phyloP scores from a whole-genome alignment of 1,140 invertebrate genomes.

The Lepidurus arcticus region DNA sequence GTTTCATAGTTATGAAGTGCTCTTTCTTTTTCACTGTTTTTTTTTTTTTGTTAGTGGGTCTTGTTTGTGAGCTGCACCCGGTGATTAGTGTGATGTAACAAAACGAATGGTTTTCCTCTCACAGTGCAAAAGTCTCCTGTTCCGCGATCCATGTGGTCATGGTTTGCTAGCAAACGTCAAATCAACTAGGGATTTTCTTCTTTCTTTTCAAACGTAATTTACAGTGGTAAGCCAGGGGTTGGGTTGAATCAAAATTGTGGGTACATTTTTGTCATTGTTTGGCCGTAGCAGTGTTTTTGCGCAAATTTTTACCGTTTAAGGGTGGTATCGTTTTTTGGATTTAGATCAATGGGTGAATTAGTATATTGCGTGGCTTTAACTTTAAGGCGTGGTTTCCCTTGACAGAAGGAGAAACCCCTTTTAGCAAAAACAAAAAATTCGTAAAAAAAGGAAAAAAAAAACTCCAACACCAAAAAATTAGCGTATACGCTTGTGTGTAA shows the following conservation, averaged over 20 bases:
- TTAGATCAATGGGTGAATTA: neutral
- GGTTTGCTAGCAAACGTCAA: slow-evolving; percentile 11
- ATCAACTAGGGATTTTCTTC: neutral
- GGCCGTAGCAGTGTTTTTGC: neutral
- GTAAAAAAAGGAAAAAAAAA: neutral
- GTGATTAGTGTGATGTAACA: slow-evolving; percentile 22
- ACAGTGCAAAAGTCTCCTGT: neutral
- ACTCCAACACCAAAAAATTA: neutral
- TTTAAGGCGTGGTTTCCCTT: neutral
- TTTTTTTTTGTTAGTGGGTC: neutral
- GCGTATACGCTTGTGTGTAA: slow-evolving; percentile 18
- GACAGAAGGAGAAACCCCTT: neutral
- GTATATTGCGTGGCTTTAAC: slow-evolving; percentile 2
- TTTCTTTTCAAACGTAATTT: neutral
- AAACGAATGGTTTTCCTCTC: neutral
- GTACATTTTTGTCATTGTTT: neutral
- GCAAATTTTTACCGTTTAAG: neutral
- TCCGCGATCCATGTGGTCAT: neutral
- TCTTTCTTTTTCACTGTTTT: neutral
- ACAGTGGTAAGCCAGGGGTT: neutral
- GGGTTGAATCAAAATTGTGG: neutral
- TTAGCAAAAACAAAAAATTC: neutral
- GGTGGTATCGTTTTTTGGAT: neutral
- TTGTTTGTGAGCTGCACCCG: neutral
- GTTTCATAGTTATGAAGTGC: neutral